Evolutionary conservation across 1,140 invertebrate genomes (phyloP), one percentile per base, ranked within the genome.

Genomic region (Aphelinus certus): DNA sequence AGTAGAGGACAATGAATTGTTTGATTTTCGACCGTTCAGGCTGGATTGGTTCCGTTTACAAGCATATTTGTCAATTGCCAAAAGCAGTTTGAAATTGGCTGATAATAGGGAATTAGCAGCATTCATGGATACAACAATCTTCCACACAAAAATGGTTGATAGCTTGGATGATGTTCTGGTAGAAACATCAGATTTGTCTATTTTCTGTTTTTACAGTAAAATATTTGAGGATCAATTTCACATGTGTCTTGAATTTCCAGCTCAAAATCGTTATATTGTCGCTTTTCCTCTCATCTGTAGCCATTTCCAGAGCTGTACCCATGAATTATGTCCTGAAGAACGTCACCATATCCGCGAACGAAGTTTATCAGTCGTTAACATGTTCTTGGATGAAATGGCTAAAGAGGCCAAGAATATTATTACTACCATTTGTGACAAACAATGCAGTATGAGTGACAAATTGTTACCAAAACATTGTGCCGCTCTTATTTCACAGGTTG

Each of bases 381-480:
- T 97, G 90, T 99, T 97, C 86, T 88, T 99, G 48, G 97, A 99
- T 85, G 97, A 99, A 89, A 99, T 99, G 96, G 96, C 97, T 0
- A 98, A 98, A 88, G 97, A 99, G 89, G 96, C 97, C 0, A 99
- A 98, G 86, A 98, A 99, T 86, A 98, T 99, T 55, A 98, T 99
- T 45, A 98, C 97, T 1, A 97, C 96, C 2, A 98, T 99, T 83
- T 99, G 97, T 89, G 97, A 99, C 88, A 96, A 98, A 82, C 96
- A 98, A 81, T 97, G 96, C 81, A 95, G 94, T 73, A 93, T 98
- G 91, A 95, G 95, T 82, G 96, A 98, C 82, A 95, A 96, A 86
- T 86, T 99, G 4, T 87, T 99, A 69, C 96, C 97, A 3, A 99
- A 99, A 85, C 96, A 99, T 87, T 98, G 96, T 87, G 97, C 96